A percentile compares a stretch with the other conserved stretches of the same genome.
Conservation (phyloP, 2,888 invertebrate genomes). For the Acleris literana region DNA sequence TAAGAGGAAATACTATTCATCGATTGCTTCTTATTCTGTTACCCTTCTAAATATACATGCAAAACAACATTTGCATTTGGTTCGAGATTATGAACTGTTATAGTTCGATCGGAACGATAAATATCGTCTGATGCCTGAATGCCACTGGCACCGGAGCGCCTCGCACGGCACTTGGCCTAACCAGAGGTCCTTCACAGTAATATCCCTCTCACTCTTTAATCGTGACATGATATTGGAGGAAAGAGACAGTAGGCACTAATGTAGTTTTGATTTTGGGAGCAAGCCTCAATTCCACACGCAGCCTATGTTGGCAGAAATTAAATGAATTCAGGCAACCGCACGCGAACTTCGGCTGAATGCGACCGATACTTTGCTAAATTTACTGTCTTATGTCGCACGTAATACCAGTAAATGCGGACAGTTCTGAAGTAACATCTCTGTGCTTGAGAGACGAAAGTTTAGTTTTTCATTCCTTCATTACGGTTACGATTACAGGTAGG, state of each 20-base stretch:
- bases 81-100: conserved; percentile 40
- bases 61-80: conserved; percentile 36
- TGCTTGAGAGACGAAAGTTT: not conserved
- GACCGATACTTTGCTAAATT: conserved; percentile 46
- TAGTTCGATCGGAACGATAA: conserved; percentile 51
- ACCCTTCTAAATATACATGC: conserved; percentile 35
- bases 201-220: no score
- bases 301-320: conserved; percentile 51
- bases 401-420: conserved; percentile 38
- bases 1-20: conserved; percentile 23
- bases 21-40: conserved; percentile 22
- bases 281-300: conserved; percentile 18
- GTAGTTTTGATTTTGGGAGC: conserved; percentile 1
- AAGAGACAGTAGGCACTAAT: no score
- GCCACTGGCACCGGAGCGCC: conserved; percentile 28
- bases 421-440: conserved; percentile 8
- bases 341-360: conserved; percentile 49
- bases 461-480: no score
- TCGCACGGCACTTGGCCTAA: conserved; percentile 1
- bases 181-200: not conserved
- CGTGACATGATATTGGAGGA: no score
- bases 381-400: conserved; percentile 40
- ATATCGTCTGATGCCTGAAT: conserved; percentile 36
- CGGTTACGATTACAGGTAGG: no score
- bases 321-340: conserved; percentile 56